Percentiles rank a stretch among this genome's conserved stretches.
Conservation (phyloP, 2,888 invertebrate species). For the Cecidostiba fungosa region DNA sequence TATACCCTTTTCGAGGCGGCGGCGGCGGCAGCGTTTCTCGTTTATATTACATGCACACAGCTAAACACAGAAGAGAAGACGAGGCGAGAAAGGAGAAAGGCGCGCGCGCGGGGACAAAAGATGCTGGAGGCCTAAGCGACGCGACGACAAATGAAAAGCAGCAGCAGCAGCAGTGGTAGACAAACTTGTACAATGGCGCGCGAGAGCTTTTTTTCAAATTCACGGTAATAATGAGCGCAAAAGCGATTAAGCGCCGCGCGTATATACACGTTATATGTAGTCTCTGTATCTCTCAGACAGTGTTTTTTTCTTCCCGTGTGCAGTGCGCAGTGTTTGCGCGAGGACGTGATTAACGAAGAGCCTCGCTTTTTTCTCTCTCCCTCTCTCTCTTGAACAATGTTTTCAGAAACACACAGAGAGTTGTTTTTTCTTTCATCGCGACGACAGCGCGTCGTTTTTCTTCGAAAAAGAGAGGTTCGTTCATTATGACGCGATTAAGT, state of each 20-base stretch:
- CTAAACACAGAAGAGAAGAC: slow-evolving; percentile 61
- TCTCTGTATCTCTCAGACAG: slow-evolving; percentile 41
- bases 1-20: too few relatives aligned
- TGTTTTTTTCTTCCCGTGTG: background rate
- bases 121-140: slow-evolving; percentile 66
- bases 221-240: slow-evolving; percentile 56
- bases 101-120: slow-evolving; percentile 72
- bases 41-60: slow-evolving; percentile 66
- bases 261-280: too few relatives aligned
- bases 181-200: slow-evolving; percentile 65
- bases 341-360: slow-evolving; percentile 65
- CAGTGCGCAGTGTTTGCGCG: background rate
- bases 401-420: background rate
- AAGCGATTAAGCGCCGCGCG: slow-evolving; percentile 58
- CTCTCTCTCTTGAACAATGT: slow-evolving; percentile 34
- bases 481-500: slow-evolving; percentile 52
- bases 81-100: slow-evolving; percentile 66
- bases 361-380: slow-evolving; percentile 28
- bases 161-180: background rate
- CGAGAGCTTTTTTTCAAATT: slow-evolving; percentile 62
- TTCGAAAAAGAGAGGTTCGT: slow-evolving; percentile 35
- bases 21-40: slow-evolving; percentile 67
- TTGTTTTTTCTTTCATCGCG: background rate
- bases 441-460: background rate
- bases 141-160: slow-evolving; percentile 23